phyloP scores from a whole-genome alignment of 2,797 vertebrate genomes.

The Sphenodon punctatus region DNA sequence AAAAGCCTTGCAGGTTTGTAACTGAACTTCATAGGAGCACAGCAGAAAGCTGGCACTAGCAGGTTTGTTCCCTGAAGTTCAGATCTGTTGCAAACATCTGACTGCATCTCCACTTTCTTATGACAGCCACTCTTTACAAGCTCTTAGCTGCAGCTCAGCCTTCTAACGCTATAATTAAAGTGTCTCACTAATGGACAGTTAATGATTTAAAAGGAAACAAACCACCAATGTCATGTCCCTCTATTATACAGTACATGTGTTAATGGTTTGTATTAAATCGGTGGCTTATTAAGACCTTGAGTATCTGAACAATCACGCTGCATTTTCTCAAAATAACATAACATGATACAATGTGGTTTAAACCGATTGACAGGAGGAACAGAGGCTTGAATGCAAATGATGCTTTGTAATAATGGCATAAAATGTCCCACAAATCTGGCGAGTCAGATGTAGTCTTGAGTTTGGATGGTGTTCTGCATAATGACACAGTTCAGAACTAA shows the following conservation, averaged over 20 bases:
- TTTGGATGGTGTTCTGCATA: conserved; percentile 51
- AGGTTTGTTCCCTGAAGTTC: background rate
- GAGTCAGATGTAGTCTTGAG: conserved; percentile 43
- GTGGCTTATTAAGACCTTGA: conserved; percentile 51
- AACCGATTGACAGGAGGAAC: conserved; percentile 33
- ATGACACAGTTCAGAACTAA: conserved; percentile 40
- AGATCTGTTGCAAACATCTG: conserved; percentile 11
- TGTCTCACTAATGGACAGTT: conserved; percentile 52
- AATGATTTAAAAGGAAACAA: conserved; percentile 59
- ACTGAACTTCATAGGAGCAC: background rate
- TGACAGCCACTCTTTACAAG: conserved; percentile 11
- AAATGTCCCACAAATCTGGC: conserved; percentile 19
- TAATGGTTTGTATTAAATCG: conserved; percentile 36
- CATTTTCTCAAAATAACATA: conserved; percentile 51
- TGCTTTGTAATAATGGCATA: background rate
- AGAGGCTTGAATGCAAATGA: conserved; percentile 46
- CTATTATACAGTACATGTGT: conserved; percentile 23
- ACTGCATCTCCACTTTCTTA: background rate
- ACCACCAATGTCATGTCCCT: conserved; percentile 39
- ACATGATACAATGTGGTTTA: conserved; percentile 26
- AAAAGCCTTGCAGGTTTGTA: background rate
- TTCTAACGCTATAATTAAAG: conserved; percentile 61
- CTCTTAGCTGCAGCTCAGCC: conserved; percentile 15
- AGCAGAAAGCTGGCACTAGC: background rate
- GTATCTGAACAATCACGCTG: conserved; percentile 19